These are phyloP conservation scores for Xyrauchen texanus DNA, from an alignment of 2,113 vertebrate genomes.

Conservation along the genomic window DNA sequence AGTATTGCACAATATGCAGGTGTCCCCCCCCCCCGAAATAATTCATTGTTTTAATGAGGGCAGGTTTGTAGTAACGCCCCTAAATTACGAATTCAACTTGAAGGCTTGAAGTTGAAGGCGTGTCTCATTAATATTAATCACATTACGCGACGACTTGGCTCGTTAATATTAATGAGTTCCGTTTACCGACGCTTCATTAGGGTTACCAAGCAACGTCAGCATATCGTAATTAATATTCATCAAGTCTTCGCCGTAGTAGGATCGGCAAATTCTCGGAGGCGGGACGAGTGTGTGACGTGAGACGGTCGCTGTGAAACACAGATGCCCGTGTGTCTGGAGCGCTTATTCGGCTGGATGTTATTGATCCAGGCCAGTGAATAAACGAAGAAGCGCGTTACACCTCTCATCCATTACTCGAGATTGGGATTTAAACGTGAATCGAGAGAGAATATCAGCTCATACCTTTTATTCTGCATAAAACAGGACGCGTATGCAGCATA, in stretches of 20 bases:
- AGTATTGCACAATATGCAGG: not conserved
- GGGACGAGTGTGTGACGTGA: slow-evolving; percentile 57
- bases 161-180: not conserved
- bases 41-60: no score
- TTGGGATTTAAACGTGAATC: not conserved
- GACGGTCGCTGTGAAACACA: slow-evolving; percentile 36
- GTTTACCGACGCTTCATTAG: not conserved
- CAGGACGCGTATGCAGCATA: slow-evolving; percentile 57
- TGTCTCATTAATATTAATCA: not conserved
- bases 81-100: no score
- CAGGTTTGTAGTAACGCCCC: no score
- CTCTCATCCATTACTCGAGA: not conserved
- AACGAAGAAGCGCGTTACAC: not conserved
- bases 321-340: slow-evolving; percentile 56
- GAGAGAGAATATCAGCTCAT: slow-evolving; percentile 48
- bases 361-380: not conserved
- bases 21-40: not conserved
- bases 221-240: not conserved
- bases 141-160: not conserved
- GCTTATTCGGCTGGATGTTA: slow-evolving; percentile 47
- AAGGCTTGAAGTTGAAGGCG: not conserved
- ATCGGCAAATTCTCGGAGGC: slow-evolving; percentile 28
- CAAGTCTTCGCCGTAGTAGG: not conserved
- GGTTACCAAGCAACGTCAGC: slow-evolving; percentile 10
- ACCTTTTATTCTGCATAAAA: slow-evolving; percentile 48